Evolutionary conservation across 2,888 invertebrate genomes (phyloP).

Genomic region (Mantis religiosa): DNA sequence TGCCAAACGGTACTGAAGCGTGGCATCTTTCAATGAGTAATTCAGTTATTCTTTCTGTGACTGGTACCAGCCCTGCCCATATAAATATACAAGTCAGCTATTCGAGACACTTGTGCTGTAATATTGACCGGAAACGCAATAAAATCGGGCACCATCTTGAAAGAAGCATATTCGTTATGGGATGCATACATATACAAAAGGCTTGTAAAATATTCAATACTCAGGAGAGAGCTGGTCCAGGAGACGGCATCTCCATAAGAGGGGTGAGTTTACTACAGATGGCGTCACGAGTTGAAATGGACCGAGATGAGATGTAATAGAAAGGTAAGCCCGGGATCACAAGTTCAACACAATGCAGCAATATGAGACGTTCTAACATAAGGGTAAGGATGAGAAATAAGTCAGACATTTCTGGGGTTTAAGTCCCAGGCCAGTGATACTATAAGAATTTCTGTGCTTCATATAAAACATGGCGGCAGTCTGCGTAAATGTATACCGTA

Average conservation of each 20-base stretch:
- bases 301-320: background rate
- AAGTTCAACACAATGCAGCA: too few relatives aligned
- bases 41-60: too few relatives aligned
- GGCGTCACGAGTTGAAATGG: background rate
- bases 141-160: background rate
- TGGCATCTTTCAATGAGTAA: too few relatives aligned
- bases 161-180: slow-evolving; percentile 15
- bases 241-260: background rate
- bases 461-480: too few relatives aligned
- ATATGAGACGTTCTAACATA: too few relatives aligned
- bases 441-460: too few relatives aligned
- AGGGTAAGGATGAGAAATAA: too few relatives aligned
- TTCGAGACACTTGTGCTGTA: background rate
- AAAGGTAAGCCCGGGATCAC: background rate
- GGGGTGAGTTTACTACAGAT: background rate
- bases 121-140: background rate
- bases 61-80: background rate
- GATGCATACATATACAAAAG: background rate
- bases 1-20: too few relatives aligned
- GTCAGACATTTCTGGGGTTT: too few relatives aligned
- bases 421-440: too few relatives aligned
- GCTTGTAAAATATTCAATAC: slow-evolving; percentile 27
- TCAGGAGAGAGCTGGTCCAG: slow-evolving; percentile 1
- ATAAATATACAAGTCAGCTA: background rate
- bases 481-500: too few relatives aligned